These are phyloP conservation scores for Kryptolebias ocellatus DNA, from an alignment of 2,797 vertebrate species.

Conservation along the genomic window DNA sequence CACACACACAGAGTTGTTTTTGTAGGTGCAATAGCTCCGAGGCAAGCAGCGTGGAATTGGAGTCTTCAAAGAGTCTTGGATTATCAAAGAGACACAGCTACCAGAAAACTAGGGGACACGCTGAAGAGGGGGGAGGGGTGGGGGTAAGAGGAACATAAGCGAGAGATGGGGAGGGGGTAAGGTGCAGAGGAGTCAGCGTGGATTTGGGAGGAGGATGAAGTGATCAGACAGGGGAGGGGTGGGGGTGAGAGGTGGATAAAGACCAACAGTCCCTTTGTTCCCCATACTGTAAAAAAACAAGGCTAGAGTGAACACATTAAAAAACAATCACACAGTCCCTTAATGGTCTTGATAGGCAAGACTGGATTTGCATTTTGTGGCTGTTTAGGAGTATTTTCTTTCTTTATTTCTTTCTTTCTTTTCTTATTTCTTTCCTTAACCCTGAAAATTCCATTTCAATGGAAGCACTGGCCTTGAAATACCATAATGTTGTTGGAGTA, in stretches of 20 bases:
- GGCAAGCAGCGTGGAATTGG: slow-evolving; percentile 82
- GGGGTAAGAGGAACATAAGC: slow-evolving; percentile 66
- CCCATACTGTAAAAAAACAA: slow-evolving; percentile 60
- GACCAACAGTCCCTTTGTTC: slow-evolving; percentile 76
- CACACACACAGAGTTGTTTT: slow-evolving; percentile 76
- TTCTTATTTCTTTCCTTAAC: slow-evolving; percentile 15
- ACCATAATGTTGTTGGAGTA: slow-evolving; percentile 77
- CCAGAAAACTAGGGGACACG: slow-evolving; percentile 81
- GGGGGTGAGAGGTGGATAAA: slow-evolving; percentile 62
- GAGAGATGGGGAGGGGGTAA: slow-evolving; percentile 53
- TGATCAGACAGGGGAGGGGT: slow-evolving; percentile 75
- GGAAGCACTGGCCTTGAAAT: slow-evolving; percentile 71
- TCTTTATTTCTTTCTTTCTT: slow-evolving; percentile 18
- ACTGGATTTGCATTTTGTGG: slow-evolving; percentile 66
- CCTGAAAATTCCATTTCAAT: slow-evolving; percentile 63
- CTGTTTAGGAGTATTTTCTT: slow-evolving; percentile 33
- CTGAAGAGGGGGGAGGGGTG: slow-evolving; percentile 65
- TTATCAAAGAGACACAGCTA: slow-evolving; percentile 85
- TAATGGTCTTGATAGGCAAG: slow-evolving; percentile 76
- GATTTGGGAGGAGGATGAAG: slow-evolving; percentile 78
- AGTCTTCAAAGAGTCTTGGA: slow-evolving; percentile 84
- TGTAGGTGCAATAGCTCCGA: slow-evolving; percentile 81
- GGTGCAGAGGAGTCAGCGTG: slow-evolving; percentile 70
- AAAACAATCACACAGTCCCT: slow-evolving; percentile 71
- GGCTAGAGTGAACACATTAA: slow-evolving; percentile 66